Base-by-base conservation (phyloP, 2,113 vertebrate species). In the Bambusicola thoracicus region DNA sequence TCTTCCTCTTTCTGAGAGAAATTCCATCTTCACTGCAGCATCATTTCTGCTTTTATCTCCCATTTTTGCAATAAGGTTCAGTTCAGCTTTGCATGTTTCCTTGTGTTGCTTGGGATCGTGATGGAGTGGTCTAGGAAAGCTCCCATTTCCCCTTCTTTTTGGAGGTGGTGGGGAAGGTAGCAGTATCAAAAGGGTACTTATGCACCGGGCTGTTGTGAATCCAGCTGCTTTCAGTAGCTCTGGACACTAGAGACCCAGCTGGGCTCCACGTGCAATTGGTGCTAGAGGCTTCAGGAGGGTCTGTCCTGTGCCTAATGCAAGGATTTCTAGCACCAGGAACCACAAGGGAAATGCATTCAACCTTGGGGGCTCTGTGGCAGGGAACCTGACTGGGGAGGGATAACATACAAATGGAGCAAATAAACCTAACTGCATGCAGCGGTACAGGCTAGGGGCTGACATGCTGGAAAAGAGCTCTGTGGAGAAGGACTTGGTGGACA, bases 221-320 rank as follows among this genome's bases (percentile, higher is more conserved):
- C 13, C 30, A 74, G 4, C 22, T 81, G 49, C 5, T 48, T 74
- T 92, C 66, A 83, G 65, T 67, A 81, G 66, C 38, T 63, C 36
- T 46, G 76, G 30, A 10, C 1, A 0, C 30, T 70, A 32, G 56
- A 75, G 44, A 13, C 29, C 13, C 27, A n/a, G 13, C 34, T 5
- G 2, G 43, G 22, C 62, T 68, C 13, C 40, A 48, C 7, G 29
- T 0, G 0, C 30, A 92, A n/a, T n/a, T 27, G 44, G 8, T 0
- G 3, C 36, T 74, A 59, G 34, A 77, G 40, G 34, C 7, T 18
- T 24, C 14, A 40, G 49, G 36, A 80, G 11, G 22, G 14, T 85
- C 38, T 0, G 0, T 65, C 18, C 62, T 79, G 21, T 68, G 16
- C 32, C 22, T 78, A 13, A 36, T 38, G 24, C 19, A 36, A 75